A percentile compares a stretch with the other conserved stretches of the same genome.
Conservation (phyloP, 2,888 invertebrate species). For the Melanostoma scalare region DNA sequence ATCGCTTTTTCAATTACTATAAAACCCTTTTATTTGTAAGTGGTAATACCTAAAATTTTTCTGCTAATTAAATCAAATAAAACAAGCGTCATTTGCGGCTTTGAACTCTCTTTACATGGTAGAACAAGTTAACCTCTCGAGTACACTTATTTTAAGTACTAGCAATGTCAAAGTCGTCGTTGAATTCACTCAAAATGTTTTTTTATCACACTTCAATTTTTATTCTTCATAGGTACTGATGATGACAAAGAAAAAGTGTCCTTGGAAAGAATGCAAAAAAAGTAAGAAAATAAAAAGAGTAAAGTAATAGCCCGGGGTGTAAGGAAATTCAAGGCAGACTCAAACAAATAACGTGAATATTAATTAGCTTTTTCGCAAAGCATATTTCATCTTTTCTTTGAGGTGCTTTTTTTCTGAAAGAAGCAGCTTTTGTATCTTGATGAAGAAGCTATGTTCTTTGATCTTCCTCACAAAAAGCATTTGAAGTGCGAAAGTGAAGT, state of each 20-base stretch:
- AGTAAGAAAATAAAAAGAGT: conserved; percentile 19
- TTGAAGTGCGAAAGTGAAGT: conserved; percentile 29
- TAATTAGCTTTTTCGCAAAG: conserved; percentile 51
- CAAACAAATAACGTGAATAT: conserved; percentile 63
- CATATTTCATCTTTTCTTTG: conserved; percentile 21
- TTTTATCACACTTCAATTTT: conserved; percentile 44
- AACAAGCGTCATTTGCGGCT: conserved; percentile 29
- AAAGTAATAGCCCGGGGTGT: conserved; percentile 46
- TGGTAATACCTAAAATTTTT: background rate
- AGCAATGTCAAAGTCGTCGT: conserved; percentile 37
- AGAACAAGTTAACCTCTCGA: conserved; percentile 48
- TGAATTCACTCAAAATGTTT: conserved; percentile 36
- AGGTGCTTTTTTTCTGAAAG: background rate
- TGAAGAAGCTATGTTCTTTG: conserved; percentile 42
- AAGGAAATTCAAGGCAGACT: conserved; percentile 28
- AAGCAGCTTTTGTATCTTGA: conserved; percentile 26
- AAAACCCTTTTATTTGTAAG: no score
- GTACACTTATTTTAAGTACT: conserved; percentile 31
- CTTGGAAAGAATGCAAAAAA: conserved; percentile 13
- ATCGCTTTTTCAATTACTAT: no score
- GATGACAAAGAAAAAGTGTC: conserved; percentile 39
- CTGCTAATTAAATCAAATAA: conserved; percentile 48
- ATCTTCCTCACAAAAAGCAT: conserved; percentile 25
- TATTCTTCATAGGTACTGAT: conserved; percentile 21
- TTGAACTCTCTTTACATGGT: conserved; percentile 1